These are phyloP conservation scores for Tangara arthus DNA, from an alignment of 2,797 vertebrate genomes.

Conservation along the genomic window DNA sequence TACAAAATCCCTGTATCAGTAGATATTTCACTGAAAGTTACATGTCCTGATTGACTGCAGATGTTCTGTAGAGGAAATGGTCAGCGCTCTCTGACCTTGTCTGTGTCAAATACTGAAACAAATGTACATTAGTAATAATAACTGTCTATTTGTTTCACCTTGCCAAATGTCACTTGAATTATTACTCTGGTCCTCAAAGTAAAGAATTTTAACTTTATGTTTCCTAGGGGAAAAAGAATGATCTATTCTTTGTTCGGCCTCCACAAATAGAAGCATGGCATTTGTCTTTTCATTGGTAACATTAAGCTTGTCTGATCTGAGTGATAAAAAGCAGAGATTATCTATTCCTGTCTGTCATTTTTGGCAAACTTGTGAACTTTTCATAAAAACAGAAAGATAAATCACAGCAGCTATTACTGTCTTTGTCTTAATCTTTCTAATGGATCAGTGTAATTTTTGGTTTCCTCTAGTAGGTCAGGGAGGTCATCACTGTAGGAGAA, in stretches of 20 bases:
- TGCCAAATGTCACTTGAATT: conserved; percentile 29
- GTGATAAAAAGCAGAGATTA: conserved; percentile 59
- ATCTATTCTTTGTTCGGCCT: neutral
- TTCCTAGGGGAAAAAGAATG: neutral
- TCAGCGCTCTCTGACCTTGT: neutral
- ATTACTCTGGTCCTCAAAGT: neutral
- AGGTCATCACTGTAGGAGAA: conserved; percentile 22
- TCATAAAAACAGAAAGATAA: conserved; percentile 55
- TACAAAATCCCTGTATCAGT: neutral
- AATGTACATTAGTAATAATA: neutral
- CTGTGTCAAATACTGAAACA: neutral
- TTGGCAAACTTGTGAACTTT: conserved; percentile 53
- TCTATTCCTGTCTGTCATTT: conserved; percentile 49
- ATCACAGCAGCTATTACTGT: conserved; percentile 47
- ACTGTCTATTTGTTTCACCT: neutral
- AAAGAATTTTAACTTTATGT: conserved; percentile 3
- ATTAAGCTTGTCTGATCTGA: conserved; percentile 43
- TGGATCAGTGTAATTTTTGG: conserved; percentile 44
- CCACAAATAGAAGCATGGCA: neutral
- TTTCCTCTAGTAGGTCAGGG: neutral
- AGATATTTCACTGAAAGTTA: neutral
- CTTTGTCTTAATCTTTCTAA: conserved; percentile 63
- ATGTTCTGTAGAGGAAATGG: neutral
- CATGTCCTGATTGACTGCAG: neutral
- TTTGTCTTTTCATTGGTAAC: conserved; percentile 52